These are phyloP conservation scores for Scytalopus superciliaris DNA, from an alignment of 2,113 vertebrate genomes.

Conservation along the genomic window DNA sequence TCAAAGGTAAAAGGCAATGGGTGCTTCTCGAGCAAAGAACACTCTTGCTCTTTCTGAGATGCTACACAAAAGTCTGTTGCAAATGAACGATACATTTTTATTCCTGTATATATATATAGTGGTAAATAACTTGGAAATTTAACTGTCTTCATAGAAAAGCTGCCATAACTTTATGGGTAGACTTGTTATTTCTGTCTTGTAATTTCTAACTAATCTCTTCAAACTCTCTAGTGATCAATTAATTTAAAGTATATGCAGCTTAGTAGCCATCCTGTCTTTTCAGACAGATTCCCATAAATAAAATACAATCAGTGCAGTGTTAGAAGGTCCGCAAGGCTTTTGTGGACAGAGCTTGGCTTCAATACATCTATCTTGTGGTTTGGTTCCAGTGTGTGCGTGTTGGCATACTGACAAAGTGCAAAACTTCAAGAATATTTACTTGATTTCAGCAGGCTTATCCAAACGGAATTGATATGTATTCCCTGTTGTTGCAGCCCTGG, in stretches of 20 bases:
- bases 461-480: not conserved
- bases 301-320: slow-evolving; percentile 22
- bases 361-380: not conserved
- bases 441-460: not conserved
- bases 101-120: not conserved
- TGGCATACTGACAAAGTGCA: slow-evolving; percentile 21
- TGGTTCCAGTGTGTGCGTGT: slow-evolving; percentile 30
- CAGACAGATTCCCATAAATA: not conserved
- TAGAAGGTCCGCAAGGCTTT: not conserved
- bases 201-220: not conserved
- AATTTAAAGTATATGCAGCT: not conserved
- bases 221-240: not conserved
- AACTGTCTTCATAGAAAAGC: not conserved
- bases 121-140: not conserved
- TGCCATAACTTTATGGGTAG: not conserved
- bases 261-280: not conserved
- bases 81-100: not conserved
- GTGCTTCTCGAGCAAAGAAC: not conserved
- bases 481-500: not conserved
- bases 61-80: not conserved
- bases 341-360: not conserved
- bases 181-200: no score
- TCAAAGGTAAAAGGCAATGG: not conserved
- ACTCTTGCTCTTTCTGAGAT: not conserved
- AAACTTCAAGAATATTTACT: not conserved